These are phyloP conservation scores for Xestia sexstrigata DNA, from an alignment of 2,888 invertebrate species.

Conservation along the genomic window DNA sequence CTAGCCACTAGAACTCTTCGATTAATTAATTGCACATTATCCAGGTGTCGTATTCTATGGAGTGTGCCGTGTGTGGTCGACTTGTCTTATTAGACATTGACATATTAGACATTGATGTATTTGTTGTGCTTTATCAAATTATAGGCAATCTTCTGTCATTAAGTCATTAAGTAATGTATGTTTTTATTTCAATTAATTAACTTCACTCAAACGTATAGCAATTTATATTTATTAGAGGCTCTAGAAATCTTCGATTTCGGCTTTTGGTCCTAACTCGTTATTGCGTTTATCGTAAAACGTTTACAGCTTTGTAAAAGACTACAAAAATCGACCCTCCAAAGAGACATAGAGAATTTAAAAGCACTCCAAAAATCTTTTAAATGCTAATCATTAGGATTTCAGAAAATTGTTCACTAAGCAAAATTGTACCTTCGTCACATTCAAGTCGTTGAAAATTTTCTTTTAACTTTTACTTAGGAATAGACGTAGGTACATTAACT, in stretches of 20 bases:
- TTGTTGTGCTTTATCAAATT: neutral
- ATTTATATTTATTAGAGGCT: neutral
- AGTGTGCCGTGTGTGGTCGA: too few species aligned
- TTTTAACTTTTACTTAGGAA: conserved; percentile 52
- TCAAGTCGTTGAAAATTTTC: conserved; percentile 11
- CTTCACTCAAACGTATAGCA: neutral
- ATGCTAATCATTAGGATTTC: neutral
- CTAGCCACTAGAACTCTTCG: neutral
- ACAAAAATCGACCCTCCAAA: neutral
- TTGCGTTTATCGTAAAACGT: neutral
- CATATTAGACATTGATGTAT: neutral
- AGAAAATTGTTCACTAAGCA: neutral
- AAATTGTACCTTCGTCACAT: conserved; percentile 48
- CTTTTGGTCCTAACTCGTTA: neutral
- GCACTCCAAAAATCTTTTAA: neutral
- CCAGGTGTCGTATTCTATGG: neutral
- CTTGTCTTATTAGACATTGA: neutral
- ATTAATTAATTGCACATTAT: neutral
- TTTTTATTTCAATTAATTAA: neutral
- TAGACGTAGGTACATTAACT: conserved; percentile 22
- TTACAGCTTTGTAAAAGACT: neutral
- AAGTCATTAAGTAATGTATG: too few species aligned
- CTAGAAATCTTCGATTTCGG: neutral
- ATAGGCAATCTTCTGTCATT: neutral
- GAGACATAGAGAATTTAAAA: neutral